Percentiles rank a stretch among this genome's conserved stretches.
These are phyloP conservation scores for Erebia palarica DNA, from an alignment of 2,888 invertebrate genomes.

Conservation along the genomic window DNA sequence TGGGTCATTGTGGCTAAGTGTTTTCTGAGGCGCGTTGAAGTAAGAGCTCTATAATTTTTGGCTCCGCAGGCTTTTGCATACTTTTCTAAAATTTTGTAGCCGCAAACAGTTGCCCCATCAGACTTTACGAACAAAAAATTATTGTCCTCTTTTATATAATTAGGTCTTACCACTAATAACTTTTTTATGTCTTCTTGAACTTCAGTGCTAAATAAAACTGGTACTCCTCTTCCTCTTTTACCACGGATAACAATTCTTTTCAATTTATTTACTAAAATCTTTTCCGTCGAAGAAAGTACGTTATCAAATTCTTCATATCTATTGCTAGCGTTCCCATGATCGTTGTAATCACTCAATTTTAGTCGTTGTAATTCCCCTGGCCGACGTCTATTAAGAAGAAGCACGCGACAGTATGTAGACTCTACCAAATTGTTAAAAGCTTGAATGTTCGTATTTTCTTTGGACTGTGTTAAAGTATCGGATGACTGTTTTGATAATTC, in stretches of 20 bases:
- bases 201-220: constrained; percentile 40
- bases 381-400: constrained; percentile 14
- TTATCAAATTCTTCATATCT: constrained; percentile 41
- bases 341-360: constrained; percentile 28
- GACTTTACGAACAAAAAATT: constrained; percentile 39
- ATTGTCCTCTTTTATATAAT: constrained; percentile 26
- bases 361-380: constrained; percentile 33
- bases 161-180: constrained; percentile 30
- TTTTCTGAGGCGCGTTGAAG: no score
- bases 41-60: constrained; percentile 4
- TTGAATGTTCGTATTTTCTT: constrained; percentile 17
- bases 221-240: constrained; percentile 36
- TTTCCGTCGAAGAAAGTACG: constrained; percentile 37
- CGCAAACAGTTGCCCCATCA: constrained; percentile 23
- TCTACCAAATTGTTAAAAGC: constrained; percentile 17
- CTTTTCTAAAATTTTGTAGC: constrained; percentile 33
- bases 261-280: constrained; percentile 38
- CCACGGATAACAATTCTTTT: constrained; percentile 40
- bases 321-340: constrained; percentile 30
- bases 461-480: constrained; percentile 21
- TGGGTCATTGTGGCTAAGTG: no score
- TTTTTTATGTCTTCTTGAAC: constrained; percentile 39
- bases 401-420: constrained; percentile 15
- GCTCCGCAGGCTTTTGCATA: constrained; percentile 14
- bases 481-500: constrained; percentile 14